These are phyloP conservation scores for Brachionus rotundiformis DNA, from an alignment of 1,140 invertebrate species.

Conservation along the genomic window DNA sequence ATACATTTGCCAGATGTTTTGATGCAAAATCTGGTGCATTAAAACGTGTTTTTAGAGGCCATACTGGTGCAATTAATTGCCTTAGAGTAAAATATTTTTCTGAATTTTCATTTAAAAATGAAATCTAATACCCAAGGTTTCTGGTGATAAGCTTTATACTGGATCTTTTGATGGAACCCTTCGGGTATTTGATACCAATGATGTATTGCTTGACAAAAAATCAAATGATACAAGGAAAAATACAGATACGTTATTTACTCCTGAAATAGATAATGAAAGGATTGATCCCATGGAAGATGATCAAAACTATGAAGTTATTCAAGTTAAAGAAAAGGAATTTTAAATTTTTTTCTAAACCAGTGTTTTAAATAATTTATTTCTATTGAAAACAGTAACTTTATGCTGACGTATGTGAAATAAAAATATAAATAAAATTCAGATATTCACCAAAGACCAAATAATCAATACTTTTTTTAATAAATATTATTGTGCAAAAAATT, in stretches of 20 bases:
- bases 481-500: background rate
- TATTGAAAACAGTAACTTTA: background rate
- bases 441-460: constrained; percentile 14
- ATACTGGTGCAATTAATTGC: constrained; percentile 62
- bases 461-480: constrained; percentile 10
- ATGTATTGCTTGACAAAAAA: background rate
- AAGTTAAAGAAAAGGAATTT: constrained; percentile 26
- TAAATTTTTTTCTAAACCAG: background rate
- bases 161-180: constrained; percentile 64
- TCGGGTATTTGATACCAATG: constrained; percentile 56
- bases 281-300: background rate
- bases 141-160: constrained; percentile 62
- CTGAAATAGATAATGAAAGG: background rate
- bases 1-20: constrained; percentile 62
- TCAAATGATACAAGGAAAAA: background rate
- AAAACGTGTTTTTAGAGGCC: constrained; percentile 63
- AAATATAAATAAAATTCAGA: background rate
- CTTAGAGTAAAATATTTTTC: constrained; percentile 57
- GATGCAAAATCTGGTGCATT: constrained; percentile 67
- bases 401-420: background rate
- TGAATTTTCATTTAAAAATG: no score
- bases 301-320: background rate
- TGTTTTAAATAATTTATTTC: background rate
- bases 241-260: background rate
- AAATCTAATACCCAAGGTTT: no score